Evolutionary conservation across 2,113 vertebrate genomes (phyloP).

Genomic region (Rhea pennata): DNA sequence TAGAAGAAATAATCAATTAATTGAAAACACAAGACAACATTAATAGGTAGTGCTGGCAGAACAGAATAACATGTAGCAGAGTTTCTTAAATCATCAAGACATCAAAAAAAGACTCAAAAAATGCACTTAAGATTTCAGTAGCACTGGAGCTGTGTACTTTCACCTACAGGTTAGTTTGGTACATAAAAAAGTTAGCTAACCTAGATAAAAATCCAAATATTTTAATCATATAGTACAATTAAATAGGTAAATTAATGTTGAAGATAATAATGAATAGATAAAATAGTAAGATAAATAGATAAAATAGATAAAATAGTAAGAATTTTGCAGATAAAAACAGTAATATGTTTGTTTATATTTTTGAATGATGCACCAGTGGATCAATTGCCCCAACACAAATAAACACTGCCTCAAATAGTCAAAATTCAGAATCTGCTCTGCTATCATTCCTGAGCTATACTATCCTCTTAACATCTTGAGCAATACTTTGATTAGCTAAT

Average conservation of each 20-base stretch:
- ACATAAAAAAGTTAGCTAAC: not conserved
- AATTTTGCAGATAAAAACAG: not conserved
- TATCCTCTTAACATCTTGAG: not conserved
- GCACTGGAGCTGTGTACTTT: not conserved
- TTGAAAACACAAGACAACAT: not conserved
- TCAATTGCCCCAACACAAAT: not conserved
- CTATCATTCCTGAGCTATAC: not conserved
- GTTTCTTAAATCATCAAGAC: not conserved
- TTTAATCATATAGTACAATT: not conserved
- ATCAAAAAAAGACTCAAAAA: not conserved
- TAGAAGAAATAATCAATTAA: not conserved
- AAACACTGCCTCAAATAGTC: not conserved
- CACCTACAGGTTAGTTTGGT: not conserved
- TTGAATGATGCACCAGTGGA: not conserved
- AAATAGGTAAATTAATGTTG: not conserved
- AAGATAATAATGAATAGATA: not conserved
- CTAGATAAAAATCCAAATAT: not conserved
- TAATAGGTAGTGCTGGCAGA: not conserved
- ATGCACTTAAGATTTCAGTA: not conserved
- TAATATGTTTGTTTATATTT: not conserved
- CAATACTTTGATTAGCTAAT: conserved; percentile 39
- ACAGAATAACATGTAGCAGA: not conserved
- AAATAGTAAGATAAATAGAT: not conserved
- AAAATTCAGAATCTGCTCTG: not conserved
- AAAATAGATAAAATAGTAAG: not conserved